Evolutionary conservation across 2,888 invertebrate species (phyloP), one percentile per base, ranked within the genome.

Genomic region (Nemapogon koenigi): DNA sequence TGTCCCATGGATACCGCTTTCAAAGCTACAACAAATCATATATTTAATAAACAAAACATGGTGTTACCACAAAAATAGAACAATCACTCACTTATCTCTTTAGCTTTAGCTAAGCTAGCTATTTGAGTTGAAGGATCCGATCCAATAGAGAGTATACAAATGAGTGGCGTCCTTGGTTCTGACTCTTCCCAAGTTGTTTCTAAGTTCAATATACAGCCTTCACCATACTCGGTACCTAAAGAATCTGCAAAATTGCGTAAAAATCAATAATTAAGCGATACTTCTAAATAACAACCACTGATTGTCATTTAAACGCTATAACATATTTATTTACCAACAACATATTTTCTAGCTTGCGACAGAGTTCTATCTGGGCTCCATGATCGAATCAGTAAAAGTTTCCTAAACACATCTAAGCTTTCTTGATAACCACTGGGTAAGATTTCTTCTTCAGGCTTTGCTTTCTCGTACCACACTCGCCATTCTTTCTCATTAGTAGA

Each of bases 91-190:
- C 94, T 82, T 40, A 91, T 89, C 51, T 89, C 88, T 68, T 91
- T 91, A 37, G 86, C 78, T 70, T 96, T 97, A 1, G 97, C 94
- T 33, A 97, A 69, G 7, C 83, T 76, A 27, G 90, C 89, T 45
- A 97, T 94, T 75, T 96, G 94, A 7, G 92, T 89, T n/a, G 96
- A 95, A 2, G 97, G 97, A 78, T 97, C 97, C 0, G 96, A 96
- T 1, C 97, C 97, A 52, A 94, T 95, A 0, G 96, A 95, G 13
- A 97, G 73, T 49, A 97, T 89, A 53, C 97, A 97, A 48, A 96
- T 89, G 15, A 97, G 83, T 0, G 97, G 97, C 0, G 91, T 88
- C 18, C 90, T 81, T 1, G 90, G 88, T 60, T 93, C 92, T 0
- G 95, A 94, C 67, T 97, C 97, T 16, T 81, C 78, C 91, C 92